phyloP scores from a whole-genome alignment of 2,797 vertebrate species.

The Mus caroli region DNA sequence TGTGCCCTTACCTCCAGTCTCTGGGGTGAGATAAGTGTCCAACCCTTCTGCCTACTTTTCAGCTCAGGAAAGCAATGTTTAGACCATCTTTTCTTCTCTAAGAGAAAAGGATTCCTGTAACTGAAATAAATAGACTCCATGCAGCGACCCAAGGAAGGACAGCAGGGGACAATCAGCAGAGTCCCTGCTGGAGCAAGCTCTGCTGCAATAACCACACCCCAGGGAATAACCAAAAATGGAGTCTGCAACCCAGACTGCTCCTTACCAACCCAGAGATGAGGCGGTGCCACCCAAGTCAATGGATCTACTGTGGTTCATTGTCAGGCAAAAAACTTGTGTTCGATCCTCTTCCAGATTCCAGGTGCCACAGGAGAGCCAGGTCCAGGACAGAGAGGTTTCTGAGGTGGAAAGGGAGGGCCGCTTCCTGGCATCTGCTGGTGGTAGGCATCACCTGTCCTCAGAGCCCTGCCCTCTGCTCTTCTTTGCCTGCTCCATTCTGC shows the following conservation, averaged over 20 bases:
- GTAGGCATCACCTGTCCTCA: background rate
- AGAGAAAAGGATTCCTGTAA: background rate
- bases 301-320: accelerated
- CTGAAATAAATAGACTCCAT: background rate
- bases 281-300: background rate
- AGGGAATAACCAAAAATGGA: accelerated
- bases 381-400: background rate
- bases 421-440: accelerated
- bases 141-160: background rate
- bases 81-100: background rate
- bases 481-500: background rate
- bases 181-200: background rate
- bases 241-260: background rate
- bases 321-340: background rate
- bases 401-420: background rate
- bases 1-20: accelerated
- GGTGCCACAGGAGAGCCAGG: accelerated
- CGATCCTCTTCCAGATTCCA: background rate
- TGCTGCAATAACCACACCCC: background rate
- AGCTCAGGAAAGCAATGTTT: background rate
- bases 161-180: background rate
- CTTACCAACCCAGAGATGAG: background rate
- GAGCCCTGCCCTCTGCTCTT: slow-evolving; percentile 27
- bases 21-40: background rate
- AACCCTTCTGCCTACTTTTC: background rate